Base-by-base conservation (phyloP, 2,797 vertebrate genomes). In the Kryptolebias ocellatus region DNA sequence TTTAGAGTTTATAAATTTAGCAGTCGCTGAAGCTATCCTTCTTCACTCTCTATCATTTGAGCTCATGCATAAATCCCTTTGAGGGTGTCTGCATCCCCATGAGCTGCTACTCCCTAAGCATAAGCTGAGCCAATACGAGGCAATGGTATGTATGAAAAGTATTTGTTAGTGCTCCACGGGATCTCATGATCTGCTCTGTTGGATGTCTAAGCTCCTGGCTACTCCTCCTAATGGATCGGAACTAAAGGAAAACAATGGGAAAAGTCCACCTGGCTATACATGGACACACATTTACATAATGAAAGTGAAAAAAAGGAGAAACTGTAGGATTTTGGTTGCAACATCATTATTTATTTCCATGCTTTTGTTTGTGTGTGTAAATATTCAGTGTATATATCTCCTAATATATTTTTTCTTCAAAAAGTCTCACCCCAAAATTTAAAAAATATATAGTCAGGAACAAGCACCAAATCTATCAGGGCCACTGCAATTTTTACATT, bases 201-300 rank as follows among this genome's bases (percentile, higher is more conserved):
- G 81, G 81, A 79, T 77, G 70, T 74, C 71, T 74, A 64, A 61
- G 83, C 81, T 80, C 59, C 70, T 51, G 46, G 69, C 67, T 81
- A 50, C 59, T 50, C 57, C 54, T 78, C 57, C 74, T 86, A 90
- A 92, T 91, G 89, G 83, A 72, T 78, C 86, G 77, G 86, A 91
- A 88, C 83, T 70, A 66, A 79, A 51, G 56, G 79, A 64, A 74
- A 53, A 73, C 60, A 65, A 79, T 64, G 64, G 53, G 55, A 67
- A 76, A 78, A 52, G 11, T 64, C 68, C 58, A 78, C 37, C 39
- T 62, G 49, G n/a, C 58, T 46, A 67, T 46, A 53, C 44, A 57
- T 50, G 53, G 15, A 18, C 58, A 61, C 20, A 50, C 17, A 64
- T 17, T 51, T 31, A 28, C 51, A 59, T 53, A 63, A 44, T n/a